Evolutionary conservation across 2,888 invertebrate species (phyloP).

Genomic region (Drosophila leonis): DNA sequence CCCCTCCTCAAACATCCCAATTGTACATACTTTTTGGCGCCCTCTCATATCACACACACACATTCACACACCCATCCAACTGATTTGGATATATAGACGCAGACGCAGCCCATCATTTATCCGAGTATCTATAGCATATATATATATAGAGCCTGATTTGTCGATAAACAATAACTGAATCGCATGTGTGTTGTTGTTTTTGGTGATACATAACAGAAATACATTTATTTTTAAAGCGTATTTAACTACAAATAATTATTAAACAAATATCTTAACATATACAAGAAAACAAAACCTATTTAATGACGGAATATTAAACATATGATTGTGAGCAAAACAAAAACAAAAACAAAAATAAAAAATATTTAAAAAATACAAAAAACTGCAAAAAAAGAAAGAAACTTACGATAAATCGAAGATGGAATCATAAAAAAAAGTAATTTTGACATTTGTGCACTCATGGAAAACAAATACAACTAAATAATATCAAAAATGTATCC

Average conservation of each 20-base stretch:
- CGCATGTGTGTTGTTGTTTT: constrained; percentile 68
- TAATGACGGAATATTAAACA: constrained; percentile 72
- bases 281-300: constrained; percentile 50
- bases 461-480: constrained; percentile 74
- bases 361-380: neutral
- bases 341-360: constrained; percentile 1
- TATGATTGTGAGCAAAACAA: constrained; percentile 66
- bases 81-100: constrained; percentile 7
- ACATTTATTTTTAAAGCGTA: constrained; percentile 67
- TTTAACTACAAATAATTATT: constrained; percentile 47
- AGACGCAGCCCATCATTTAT: constrained; percentile 4
- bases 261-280: constrained; percentile 47
- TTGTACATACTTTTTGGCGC: constrained; percentile 25
- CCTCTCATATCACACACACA: constrained; percentile 16
- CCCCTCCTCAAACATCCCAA: neutral
- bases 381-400: constrained; percentile 15
- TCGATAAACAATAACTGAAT: constrained; percentile 62
- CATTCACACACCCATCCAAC: neutral
- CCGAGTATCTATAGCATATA: constrained; percentile 18
- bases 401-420: constrained; percentile 39
- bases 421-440: constrained; percentile 32
- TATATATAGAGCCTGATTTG: constrained; percentile 17
- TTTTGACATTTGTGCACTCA: constrained; percentile 76
- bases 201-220: constrained; percentile 62
- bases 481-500: constrained; percentile 57